phyloP scores from a whole-genome alignment of 2,113 vertebrate species.

The Anoplopoma fimbria region DNA sequence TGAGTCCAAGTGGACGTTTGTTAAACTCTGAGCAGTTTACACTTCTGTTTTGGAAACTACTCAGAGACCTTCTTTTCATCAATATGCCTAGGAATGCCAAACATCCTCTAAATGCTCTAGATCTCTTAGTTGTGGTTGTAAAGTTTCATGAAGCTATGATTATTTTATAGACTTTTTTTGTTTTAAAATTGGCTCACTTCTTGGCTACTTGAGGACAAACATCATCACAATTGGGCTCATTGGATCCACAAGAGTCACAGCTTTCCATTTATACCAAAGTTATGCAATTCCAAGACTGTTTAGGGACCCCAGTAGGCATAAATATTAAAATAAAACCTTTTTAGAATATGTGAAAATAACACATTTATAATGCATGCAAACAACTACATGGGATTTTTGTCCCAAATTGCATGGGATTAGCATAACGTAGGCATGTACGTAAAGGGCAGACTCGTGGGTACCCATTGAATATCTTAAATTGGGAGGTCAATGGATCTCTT shows the following conservation, averaged over 20 bases:
- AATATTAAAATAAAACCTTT: neutral
- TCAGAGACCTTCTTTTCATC: too few relatives aligned
- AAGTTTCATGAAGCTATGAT: neutral
- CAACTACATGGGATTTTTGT: neutral
- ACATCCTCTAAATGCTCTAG: too few relatives aligned
- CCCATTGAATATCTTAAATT: neutral
- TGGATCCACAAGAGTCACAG: neutral
- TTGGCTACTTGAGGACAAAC: neutral
- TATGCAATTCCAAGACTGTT: neutral
- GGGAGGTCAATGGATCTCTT: neutral
- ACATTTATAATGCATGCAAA: neutral
- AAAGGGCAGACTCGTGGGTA: neutral
- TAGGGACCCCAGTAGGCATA: neutral
- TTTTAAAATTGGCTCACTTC: neutral
- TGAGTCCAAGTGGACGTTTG: neutral
- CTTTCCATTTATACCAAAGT: neutral
- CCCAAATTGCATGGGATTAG: neutral
- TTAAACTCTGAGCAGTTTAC: too few relatives aligned
- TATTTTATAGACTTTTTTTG: too few relatives aligned
- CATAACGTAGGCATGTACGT: neutral
- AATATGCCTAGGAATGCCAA: too few relatives aligned
- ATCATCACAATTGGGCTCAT: neutral
- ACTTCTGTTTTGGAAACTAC: too few relatives aligned
- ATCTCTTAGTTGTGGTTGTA: neutral
- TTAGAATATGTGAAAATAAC: neutral